phyloP scores from a whole-genome alignment of 2,797 vertebrate species.

The Myotis findleyi region DNA sequence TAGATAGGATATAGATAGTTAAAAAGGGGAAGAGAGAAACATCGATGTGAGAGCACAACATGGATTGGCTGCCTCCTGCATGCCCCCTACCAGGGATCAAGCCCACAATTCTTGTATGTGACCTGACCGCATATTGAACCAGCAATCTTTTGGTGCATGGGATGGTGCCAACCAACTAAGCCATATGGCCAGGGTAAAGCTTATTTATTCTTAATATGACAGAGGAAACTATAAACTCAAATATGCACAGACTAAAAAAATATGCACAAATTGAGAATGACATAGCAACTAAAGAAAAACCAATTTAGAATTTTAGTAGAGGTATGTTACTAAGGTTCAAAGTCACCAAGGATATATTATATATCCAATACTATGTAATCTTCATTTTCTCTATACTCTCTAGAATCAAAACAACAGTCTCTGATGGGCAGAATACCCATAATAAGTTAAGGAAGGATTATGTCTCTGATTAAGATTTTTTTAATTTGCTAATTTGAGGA shows the following conservation, averaged over 20 bases:
- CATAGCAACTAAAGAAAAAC: conserved; percentile 43
- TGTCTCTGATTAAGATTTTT: conserved; percentile 36
- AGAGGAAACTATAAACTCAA: conserved; percentile 53
- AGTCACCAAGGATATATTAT: conserved; percentile 14
- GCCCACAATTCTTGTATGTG: not conserved
- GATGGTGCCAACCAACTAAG: not conserved
- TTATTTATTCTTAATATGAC: conserved; percentile 50
- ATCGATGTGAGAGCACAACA: too few species aligned
- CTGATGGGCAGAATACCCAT: not conserved
- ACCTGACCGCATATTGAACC: not conserved
- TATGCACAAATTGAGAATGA: not conserved
- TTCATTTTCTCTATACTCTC: conserved; percentile 10
- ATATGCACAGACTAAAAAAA: conserved; percentile 26
- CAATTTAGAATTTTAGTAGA: conserved; percentile 26
- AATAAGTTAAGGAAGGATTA: conserved; percentile 38
- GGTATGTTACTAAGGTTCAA: not conserved
- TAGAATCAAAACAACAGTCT: conserved; percentile 9
- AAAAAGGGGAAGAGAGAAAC: too few species aligned
- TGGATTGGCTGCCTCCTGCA: not conserved
- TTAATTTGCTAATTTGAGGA: conserved; percentile 2
- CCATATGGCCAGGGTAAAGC: not conserved
- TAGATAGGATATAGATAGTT: too few species aligned
- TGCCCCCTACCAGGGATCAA: not conserved
- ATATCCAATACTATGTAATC: not conserved
- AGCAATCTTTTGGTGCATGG: not conserved